Base-by-base conservation (phyloP, 2,888 invertebrate species). In the Trachelus iudaicus region DNA sequence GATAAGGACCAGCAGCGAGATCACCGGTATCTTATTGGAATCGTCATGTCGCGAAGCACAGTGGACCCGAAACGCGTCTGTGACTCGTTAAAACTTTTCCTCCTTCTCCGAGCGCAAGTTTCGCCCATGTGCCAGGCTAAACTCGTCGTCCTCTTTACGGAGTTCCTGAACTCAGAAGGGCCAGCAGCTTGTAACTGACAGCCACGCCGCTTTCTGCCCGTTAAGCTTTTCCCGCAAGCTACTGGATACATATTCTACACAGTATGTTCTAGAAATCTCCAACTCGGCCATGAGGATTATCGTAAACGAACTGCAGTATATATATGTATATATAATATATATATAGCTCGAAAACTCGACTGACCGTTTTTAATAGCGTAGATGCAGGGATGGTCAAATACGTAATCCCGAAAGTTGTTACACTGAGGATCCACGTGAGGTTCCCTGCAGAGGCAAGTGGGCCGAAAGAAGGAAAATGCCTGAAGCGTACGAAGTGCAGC, bases 351-450 rank as follows among this genome's bases (percentile, higher is more conserved):
- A 15, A 1, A 4, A 40, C 15, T 15, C 4, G 37, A 88, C 93
- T 92, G 92, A 97, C 97, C 97, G 94, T 97, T 97, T 92, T 96
- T 97, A 90, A 95, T 94, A 85, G 97, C 97, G 92, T 96, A 96
- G 89, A 96, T 96, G 93, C 98, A 98, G 82, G 97, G 97, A 93
- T 98, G 98, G 92, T 97, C 97, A 92, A 97, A 97, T 85, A 98
- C 94, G 92, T 97, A 97, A 93, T 97, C 97, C 91, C 97, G 95
- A 94, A 98, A 97, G 90, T 96, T 96, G 93, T 97, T 97, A 92
- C 97, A 98, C 90, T 97, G 97, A 82, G 96, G 97, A 92, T 98
- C 98, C 90, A 97, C 95, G 92, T 96, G 96, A 71, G 97, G 97
- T 90, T 97, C 97, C 86, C 96, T 95, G 93, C 98, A 98, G 90